Evolutionary conservation across 2,113 vertebrate species (phyloP), one percentile per base, ranked within the genome.

Genomic region (Scophthalmus maximus): DNA sequence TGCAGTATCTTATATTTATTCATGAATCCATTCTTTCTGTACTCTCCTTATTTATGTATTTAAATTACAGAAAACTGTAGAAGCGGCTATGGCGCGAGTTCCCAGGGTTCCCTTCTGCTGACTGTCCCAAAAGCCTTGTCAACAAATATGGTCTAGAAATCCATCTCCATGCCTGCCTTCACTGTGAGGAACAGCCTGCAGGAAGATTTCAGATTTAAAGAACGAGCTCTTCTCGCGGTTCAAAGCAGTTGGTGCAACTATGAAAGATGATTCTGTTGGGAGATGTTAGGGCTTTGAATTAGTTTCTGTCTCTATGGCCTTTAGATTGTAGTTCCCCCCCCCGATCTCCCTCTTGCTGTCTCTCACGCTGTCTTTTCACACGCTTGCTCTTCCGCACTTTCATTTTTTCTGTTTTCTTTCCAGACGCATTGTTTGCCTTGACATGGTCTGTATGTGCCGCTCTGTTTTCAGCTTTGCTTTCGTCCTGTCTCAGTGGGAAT

Each of bases 281-380:
- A 86, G 68, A 78, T 73, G 85, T 87, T 81, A 76, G 47, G 60
- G 64, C 78, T 86, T 86, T 91, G 82, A 87, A 82, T 91, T 82
- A 70, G 60, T 78, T 81, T 82, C 68, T 78, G 52, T 83, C 69
- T 76, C 75, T 81, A 30, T 82, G 69, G 49, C 57, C 67, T 86
- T 84, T 80, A 64, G 73, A 73, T 55, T 68, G 58, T 49, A 46
- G 30, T 8, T 2, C 22, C 23, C 58, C 47, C 34, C 38, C 36
- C 15, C 59, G 5, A 18, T 27, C 52, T 68, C 52, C 64, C 42
- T 25, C 20, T 56, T 15, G 18, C 73, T 70, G 36, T 46, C 69
- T 52, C 25, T 22, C 79, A 8, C 55, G 58, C 11, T 67, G 32
- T 59, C 64, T 76, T 51, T 10, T 56, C 65, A 47, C 56, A 63